Evolutionary conservation across 2,888 invertebrate genomes (phyloP).

Genomic region (Drosophila fulvimacula): DNA sequence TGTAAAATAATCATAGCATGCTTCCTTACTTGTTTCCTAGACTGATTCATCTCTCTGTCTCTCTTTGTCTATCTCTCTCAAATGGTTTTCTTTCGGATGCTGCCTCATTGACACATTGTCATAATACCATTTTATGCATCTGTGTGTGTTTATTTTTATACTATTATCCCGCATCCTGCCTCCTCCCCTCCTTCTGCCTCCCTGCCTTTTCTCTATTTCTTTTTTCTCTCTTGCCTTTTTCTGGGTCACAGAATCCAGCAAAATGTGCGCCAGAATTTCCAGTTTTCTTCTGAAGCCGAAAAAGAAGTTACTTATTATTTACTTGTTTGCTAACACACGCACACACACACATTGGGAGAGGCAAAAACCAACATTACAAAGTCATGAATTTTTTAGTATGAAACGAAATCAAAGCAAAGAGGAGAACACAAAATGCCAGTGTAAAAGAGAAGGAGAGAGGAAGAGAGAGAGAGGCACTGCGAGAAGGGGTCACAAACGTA

Average conservation of each 20-base stretch:
- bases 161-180: not conserved
- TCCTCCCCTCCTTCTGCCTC: not conserved
- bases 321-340: constrained; percentile 46
- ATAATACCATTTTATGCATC: constrained; percentile 19
- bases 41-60: not conserved
- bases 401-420: constrained; percentile 75
- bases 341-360: constrained; percentile 22
- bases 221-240: constrained; percentile 28
- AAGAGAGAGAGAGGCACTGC: constrained; percentile 7
- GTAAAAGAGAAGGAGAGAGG: constrained; percentile 12
- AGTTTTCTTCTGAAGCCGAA: constrained; percentile 55
- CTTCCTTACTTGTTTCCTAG: too few species aligned
- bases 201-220: not conserved
- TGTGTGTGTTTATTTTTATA: constrained; percentile 2
- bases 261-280: constrained; percentile 68
- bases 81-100: constrained; percentile 1
- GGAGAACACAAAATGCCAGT: constrained; percentile 25
- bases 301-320: constrained; percentile 60
- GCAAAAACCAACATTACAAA: constrained; percentile 65
- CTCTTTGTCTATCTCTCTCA: not conserved
- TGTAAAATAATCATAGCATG: too few species aligned
- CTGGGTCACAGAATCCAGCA: constrained; percentile 65
- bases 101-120: constrained; percentile 24
- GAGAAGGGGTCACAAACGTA: not conserved
- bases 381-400: constrained; percentile 63